Evolutionary conservation across 2,888 invertebrate species (phyloP), one percentile per base, ranked within the genome.

Genomic region (Dicycla oo): DNA sequence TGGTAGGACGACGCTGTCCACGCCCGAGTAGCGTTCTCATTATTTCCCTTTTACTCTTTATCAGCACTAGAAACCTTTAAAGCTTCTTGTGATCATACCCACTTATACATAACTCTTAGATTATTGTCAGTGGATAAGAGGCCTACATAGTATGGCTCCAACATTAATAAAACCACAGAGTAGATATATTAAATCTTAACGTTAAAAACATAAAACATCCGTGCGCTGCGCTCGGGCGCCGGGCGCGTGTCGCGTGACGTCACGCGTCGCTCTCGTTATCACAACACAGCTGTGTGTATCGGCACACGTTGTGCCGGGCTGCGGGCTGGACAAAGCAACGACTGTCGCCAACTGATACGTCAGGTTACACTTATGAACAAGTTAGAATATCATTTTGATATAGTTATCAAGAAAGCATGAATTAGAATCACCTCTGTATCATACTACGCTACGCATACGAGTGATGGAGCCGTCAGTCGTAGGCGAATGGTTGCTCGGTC

Each of bases 161-260:
- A 68, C 49, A 51, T 57, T 38, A 38, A 49, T 68, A 47, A 73
- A 78, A 72, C 71, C 73, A 73, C 69, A 67, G 51, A 71, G 51
- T 73, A 76, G 49, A 80, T 71, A 82, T 68, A 80, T 77, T 68
- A 61, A 64, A 78, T 57, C 57, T 70, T 70, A 83, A 78, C 56
- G 54, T 73, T 85, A 65, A 26, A 26, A 26, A 53, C 26, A 26
- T 53, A 26, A 74, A 69, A 78, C 49, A 75, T 60, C 18, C 13
- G 38, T 57, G 73, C 57, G 70, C 57, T 66, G 66, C 34, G 74
- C 23, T 47, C 62, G 51, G 56, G 43, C 57, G 30, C 30, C 30
- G 30, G 3, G 47, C 20, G 38, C 53, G 18, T 10, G 38, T 23
- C 34, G 54, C 15, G 60, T 81, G 77, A 76, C 82, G 78, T 76